Base-by-base conservation (phyloP, 2,113 vertebrate species). In the Thermophis baileyi region DNA sequence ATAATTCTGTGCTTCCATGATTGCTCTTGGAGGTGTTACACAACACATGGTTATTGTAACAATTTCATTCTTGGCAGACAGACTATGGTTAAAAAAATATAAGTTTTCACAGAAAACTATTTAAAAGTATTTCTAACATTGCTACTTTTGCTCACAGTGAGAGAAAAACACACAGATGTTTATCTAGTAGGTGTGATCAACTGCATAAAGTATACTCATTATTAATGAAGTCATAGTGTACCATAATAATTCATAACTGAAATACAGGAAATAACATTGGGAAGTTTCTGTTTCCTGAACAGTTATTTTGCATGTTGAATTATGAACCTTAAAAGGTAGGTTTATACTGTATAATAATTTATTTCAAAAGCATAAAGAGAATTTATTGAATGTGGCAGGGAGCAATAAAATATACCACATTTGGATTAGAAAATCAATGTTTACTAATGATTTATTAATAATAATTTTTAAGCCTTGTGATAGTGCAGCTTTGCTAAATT, bases 221-320 rank as follows among this genome's bases (percentile, higher is more conserved):
- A 93, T 92, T 53, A 46, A 90, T 35, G 89, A 44, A 91, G 91
- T 89, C 81, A 95, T 7, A 2, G 0, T 90, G 90, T 27, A 92
- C 57, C 93, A 88, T 46, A 96, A 92, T 46, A 96, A 93, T 46
- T 94, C 89, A 49, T 40, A 94, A 94, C 18, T 81, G 54, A 96
- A 81, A 92, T 51, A 89, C 3, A 85, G 60, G 8, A 94, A 95
- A 92, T 49, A 85, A 44, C 9, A 94, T 93, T 30, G 95, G 51
- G 90, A 95, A 91, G 94, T n/a, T 95, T 89, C 47, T 93, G 53
- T 47, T 93, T 94, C 94, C 89, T 88, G 93, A 51, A 60, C 11
- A 11, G 0, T 93, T 18, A 89, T 91, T 94, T 57, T 93, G 91
- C 7, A 92, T 92, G 95, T 92, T 69, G 69, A 94, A 40, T 90